These are phyloP conservation scores for Pelagia noctiluca DNA, from an alignment of 30 jellyfish, hydroid and myxozoan genomes.

Conservation along the genomic window DNA sequence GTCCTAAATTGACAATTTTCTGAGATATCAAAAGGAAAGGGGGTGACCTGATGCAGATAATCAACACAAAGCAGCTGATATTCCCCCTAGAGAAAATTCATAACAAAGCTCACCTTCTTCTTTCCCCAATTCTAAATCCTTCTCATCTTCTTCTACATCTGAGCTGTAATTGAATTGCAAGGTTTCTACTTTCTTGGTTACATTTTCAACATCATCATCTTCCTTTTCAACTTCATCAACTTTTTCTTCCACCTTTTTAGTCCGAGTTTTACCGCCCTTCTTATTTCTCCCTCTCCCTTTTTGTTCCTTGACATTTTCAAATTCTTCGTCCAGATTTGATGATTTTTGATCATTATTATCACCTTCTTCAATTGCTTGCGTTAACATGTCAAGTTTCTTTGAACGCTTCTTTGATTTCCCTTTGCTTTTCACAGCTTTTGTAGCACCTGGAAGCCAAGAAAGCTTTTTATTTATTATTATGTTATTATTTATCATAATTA, in stretches of 20 bases:
- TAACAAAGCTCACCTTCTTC: conserved; percentile 33
- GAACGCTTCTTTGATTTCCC: conserved; percentile 55
- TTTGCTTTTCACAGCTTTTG: not conserved
- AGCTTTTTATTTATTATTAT: no score
- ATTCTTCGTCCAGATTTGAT: conserved; percentile 1
- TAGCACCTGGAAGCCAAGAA: not conserved
- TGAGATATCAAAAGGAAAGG: not conserved
- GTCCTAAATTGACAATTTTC: not conserved
- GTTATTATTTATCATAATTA: no score
- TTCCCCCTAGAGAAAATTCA: not conserved
- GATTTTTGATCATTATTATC: conserved; percentile 34
- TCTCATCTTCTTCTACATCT: conserved; percentile 53
- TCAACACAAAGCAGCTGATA: conserved; percentile 7
- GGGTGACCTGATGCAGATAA: conserved; percentile 8
- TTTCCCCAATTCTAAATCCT: conserved; percentile 17
- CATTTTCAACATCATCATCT: conserved; percentile 22
- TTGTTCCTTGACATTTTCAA: conserved; percentile 1
- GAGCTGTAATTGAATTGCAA: conserved; percentile 48
- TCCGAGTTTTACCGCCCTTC: not conserved
- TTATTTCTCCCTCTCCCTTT: conserved; percentile 18
- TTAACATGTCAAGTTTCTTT: conserved; percentile 72
- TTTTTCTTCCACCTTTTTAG: not conserved
- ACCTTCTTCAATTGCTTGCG: conserved; percentile 82
- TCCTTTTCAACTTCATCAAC: not conserved
- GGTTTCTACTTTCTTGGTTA: conserved; percentile 1